Base-by-base conservation (phyloP, 2,888 invertebrate species). In the Melieria omissa region DNA sequence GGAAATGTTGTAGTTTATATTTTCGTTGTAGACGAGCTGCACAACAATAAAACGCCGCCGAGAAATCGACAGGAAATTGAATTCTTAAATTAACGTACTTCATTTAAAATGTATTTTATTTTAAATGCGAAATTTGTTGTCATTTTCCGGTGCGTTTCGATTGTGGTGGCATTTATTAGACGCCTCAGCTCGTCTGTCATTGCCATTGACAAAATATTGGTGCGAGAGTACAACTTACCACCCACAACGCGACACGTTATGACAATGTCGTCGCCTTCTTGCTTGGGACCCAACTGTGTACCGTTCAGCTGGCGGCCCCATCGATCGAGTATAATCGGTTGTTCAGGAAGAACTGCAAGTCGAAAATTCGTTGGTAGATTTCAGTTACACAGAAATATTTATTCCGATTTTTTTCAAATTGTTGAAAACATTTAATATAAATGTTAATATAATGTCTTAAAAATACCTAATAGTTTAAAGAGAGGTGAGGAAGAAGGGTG, bases 171-270 rank as follows among this genome's bases (percentile, higher is more conserved):
- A 52, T n/a, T n/a, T 52, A 49, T 12, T 8, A 49, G 49, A 49
- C 3, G 52, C 9, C 5, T 52, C 52, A 52, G 14, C 6, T 52
- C 14, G 12, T 52, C 7, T 7, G 52, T 1, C 3, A 49, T 49
- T 49, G 49, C 49, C 12, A 12, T 49, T 49, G 49, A 8, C 3
- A 8, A 57, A n/a, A 57, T n/a, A 57, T 57, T 14, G 1, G 57
- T 57, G 8, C 14, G 16, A n/a, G 4, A 14, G 46, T 49, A 5
- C 46, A 16, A 84, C 90, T 91, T 90, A 92, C 96, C 95, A 81
- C 95, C 95, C 76, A 93, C 92, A 63, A 95, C 95, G 77, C 95
- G 90, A 87, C 96, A 96, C 73, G 93, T 95, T 80, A 96, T 90
- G 70, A 93, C 90, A 76, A 96, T 92, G 82, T 95, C 94, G 81